Evolutionary conservation across 2,888 invertebrate genomes (phyloP).

Genomic region (Cataglyphis rosenhaueri): DNA sequence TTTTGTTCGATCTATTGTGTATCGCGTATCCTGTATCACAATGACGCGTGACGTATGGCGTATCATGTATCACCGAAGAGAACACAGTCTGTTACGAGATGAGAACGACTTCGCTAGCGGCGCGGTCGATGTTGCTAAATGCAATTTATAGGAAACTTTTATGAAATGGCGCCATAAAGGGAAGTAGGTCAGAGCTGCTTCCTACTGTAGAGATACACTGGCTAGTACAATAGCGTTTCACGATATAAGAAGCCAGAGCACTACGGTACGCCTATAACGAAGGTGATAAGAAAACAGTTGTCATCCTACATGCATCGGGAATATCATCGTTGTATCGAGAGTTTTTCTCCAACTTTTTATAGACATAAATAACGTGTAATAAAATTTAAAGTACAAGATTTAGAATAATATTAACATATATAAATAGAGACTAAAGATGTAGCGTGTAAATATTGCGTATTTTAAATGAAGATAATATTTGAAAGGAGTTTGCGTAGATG

Average conservation of each 20-base stretch:
- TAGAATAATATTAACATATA: neutral
- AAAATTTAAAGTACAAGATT: neutral
- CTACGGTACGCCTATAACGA: neutral
- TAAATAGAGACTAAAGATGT: neutral
- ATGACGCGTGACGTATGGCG: conserved; percentile 5
- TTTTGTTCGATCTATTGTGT: conserved; percentile 2
- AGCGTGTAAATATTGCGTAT: neutral
- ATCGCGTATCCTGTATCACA: conserved; percentile 8
- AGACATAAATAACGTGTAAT: neutral
- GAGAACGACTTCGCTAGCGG: conserved; percentile 30
- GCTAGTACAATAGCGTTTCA: conserved; percentile 33
- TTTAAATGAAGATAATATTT: conserved; percentile 58
- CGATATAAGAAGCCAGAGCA: conserved; percentile 39
- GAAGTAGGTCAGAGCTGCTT: conserved; percentile 75
- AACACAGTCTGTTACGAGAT: conserved; percentile 44
- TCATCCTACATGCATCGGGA: neutral
- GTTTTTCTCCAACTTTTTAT: neutral
- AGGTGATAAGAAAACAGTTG: conserved; percentile 1
- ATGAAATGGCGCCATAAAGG: conserved; percentile 75
- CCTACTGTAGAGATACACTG: conserved; percentile 72
- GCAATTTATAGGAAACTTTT: conserved; percentile 77
- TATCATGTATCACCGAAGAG: conserved; percentile 46
- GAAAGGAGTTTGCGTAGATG: conserved; percentile 52
- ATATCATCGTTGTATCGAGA: neutral
- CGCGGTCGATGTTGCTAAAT: conserved; percentile 61